These are phyloP conservation scores for Theonella swinhoei DNA, from an alignment of 37 sponge, comb jelly and placozoan genomes.

Conservation along the genomic window DNA sequence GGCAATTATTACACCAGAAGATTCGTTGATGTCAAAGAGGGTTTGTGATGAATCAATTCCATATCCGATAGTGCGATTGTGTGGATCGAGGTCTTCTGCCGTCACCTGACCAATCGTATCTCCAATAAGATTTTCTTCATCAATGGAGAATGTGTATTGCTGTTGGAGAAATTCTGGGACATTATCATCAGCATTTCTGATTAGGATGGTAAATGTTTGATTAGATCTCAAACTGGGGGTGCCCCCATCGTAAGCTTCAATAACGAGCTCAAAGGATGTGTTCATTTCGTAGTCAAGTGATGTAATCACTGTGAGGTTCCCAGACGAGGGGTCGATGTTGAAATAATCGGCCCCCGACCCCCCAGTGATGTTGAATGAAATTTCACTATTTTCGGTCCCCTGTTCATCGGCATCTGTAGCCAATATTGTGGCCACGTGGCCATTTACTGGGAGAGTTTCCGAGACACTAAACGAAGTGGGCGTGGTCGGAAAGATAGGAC, in stretches of 20 bases:
- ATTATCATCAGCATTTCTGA: slow-evolving; percentile 50
- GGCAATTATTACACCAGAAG: slow-evolving; percentile 44
- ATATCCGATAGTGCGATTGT: slow-evolving; percentile 39
- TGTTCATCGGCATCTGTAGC: slow-evolving; percentile 43
- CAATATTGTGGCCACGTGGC: not conserved
- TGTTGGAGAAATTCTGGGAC: slow-evolving; percentile 39
- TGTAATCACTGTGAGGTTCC: slow-evolving; percentile 42
- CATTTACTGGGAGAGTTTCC: not conserved
- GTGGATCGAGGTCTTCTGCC: slow-evolving; percentile 22
- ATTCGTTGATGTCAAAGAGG: slow-evolving; percentile 35
- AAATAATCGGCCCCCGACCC: slow-evolving; percentile 35
- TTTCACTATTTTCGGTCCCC: slow-evolving; percentile 28
- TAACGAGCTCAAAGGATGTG: not conserved
- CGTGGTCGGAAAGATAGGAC: slow-evolving; percentile 32
- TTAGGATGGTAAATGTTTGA: slow-evolving; percentile 14
- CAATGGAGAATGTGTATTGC: slow-evolving; percentile 31
- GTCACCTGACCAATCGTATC: slow-evolving; percentile 23
- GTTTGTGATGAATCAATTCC: not conserved
- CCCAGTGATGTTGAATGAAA: slow-evolving; percentile 31
- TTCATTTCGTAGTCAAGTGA: slow-evolving; percentile 27
- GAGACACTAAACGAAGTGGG: not conserved
- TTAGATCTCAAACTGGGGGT: slow-evolving; percentile 19
- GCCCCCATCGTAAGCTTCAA: slow-evolving; percentile 61
- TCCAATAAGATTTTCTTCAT: slow-evolving; percentile 32
- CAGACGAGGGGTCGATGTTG: slow-evolving; percentile 37